Base-by-base conservation (phyloP, 2,113 vertebrate species). In the Calonectris borealis region DNA sequence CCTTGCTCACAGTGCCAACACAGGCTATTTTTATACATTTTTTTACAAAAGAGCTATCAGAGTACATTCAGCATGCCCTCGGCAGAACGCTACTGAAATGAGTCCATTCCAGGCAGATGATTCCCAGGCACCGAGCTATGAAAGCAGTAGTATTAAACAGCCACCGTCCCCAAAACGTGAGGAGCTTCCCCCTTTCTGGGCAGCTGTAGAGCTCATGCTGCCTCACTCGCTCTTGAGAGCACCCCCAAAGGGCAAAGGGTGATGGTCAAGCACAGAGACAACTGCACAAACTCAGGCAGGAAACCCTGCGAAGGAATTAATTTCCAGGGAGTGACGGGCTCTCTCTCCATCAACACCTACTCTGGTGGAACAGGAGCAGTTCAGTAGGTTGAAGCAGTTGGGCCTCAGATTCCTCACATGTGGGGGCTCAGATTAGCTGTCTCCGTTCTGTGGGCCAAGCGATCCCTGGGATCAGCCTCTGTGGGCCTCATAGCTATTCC, bases 201-300 rank as follows among this genome's bases (percentile, higher is more conserved):
- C 62, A 88, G 29, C 32, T 44, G 34, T 9, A 40, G 18, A 18
- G 8, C 52, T 64, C 48, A 6, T 6, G 9, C 65, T 75, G 42
- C 40, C 18, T 57, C 16, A 1, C 31, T 24, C 4, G 5, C 54
- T 54, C 58, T 62, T 40, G 21, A 57, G 52, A 32, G 14, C 52
- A 21, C 2, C 12, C 44, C 15, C 22, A 65, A 54, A 88, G 46
- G 68, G 40, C 24, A 62, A 34, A 21, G 0, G 0, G 34, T 11
- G 10, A 26, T 16, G 29, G 48, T 22, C 10, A 18, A 25, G 31
- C 49, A 68, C 2, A 42, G 32, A 72, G 16, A 10, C 16, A 36
- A 64, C 3, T 4, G 11, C 0, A 0, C 11, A 68, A 79, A 58
- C 11, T 34, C 34, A 73, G 7, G 42, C 0, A 72, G 40, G 27